A percentile compares a stretch with the other conserved stretches of the same genome.
These are phyloP conservation scores for Xyrichtys novacula DNA, from an alignment of 2,797 vertebrate genomes.

Conservation along the genomic window DNA sequence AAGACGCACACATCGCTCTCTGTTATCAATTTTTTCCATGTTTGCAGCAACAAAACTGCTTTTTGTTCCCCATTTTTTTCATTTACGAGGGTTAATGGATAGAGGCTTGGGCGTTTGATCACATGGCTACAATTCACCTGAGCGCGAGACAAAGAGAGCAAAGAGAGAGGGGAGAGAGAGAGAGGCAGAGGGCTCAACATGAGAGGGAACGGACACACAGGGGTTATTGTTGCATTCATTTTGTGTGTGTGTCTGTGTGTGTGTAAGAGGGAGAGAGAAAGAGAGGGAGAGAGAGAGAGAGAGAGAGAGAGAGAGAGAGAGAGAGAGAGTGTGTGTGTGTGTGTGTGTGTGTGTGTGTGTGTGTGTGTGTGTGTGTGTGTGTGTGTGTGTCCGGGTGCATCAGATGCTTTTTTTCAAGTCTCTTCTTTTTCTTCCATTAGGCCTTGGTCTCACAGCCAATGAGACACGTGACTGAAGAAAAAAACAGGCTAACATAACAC, in stretches of 20 bases:
- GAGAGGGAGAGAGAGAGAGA: constrained; percentile 16
- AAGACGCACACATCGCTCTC: constrained; percentile 86
- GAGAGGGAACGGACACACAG: constrained; percentile 81
- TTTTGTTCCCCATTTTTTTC: constrained; percentile 87
- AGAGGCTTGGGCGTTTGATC: constrained; percentile 88
- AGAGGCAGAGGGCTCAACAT: constrained; percentile 80
- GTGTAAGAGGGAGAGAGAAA: constrained; percentile 35
- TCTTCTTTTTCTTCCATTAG: constrained; percentile 59
- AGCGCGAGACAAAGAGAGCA: constrained; percentile 88
- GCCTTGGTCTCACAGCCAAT: constrained; percentile 40
- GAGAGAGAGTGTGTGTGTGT: constrained; percentile 40
- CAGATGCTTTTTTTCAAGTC: constrained; percentile 51
- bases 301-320: constrained; percentile 37
- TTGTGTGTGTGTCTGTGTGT: constrained; percentile 48
- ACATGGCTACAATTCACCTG: constrained; percentile 91
- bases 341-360: constrained; percentile 41
- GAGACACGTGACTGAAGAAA: constrained; percentile 1
- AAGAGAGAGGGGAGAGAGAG: constrained; percentile 81
- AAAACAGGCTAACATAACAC: not conserved
- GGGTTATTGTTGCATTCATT: constrained; percentile 84
- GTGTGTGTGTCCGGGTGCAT: constrained; percentile 33
- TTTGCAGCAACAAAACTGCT: constrained; percentile 89
- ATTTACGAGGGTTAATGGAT: constrained; percentile 89
- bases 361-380: constrained; percentile 30
- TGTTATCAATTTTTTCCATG: constrained; percentile 87